Conservation (phyloP, 2,113 vertebrate species). For the Corythornis madagascariensis region DNA sequence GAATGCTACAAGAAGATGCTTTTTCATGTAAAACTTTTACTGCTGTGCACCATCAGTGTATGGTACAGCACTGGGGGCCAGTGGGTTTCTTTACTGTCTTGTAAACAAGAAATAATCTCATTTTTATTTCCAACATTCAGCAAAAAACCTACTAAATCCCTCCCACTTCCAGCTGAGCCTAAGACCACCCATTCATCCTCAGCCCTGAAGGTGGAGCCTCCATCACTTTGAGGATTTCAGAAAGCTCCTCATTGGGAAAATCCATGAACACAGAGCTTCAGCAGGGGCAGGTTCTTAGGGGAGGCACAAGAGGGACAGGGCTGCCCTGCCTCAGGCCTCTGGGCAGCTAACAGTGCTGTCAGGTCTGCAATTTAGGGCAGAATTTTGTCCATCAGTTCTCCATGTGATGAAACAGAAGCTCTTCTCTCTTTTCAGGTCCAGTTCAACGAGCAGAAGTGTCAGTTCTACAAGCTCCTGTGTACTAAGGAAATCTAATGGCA, state of each 20-base stretch:
- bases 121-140: neutral
- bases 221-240: neutral
- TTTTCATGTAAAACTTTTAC: slow-evolving; percentile 1
- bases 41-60: neutral
- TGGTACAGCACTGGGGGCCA: neutral
- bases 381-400: neutral
- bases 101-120: slow-evolving; percentile 4
- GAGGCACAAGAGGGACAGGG: neutral
- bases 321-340: neutral
- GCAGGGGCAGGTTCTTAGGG: neutral
- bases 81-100: neutral
- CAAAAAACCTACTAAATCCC: neutral
- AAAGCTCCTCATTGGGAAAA: neutral
- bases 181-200: neutral
- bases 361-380: neutral
- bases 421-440: slow-evolving; percentile 9
- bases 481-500: slow-evolving; percentile 5
- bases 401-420: neutral
- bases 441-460: slow-evolving; percentile 23
- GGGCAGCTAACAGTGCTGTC: neutral
- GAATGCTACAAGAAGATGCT: neutral
- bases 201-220: neutral
- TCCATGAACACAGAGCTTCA: neutral
- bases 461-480: neutral
- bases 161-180: neutral